phyloP scores from a whole-genome alignment of 2,797 vertebrate species.

The Apogon talboti region DNA sequence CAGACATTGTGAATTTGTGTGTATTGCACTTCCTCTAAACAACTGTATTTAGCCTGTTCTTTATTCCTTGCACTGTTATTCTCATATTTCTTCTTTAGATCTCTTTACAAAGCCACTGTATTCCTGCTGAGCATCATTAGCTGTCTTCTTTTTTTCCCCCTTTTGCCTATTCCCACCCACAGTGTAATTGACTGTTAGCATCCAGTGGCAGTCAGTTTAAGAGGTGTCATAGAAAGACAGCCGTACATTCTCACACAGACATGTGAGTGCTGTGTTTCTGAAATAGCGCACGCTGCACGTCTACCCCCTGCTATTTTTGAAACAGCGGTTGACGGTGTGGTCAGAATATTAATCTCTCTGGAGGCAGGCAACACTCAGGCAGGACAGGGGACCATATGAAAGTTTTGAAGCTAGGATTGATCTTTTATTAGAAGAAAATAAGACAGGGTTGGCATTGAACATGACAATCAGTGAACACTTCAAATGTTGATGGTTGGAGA shows the following conservation, averaged over 20 bases:
- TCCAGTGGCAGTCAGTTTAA: constrained; percentile 61
- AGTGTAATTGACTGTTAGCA: constrained; percentile 66
- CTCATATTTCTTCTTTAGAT: constrained; percentile 27
- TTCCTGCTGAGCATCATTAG: constrained; percentile 36
- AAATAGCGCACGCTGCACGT: constrained; percentile 62
- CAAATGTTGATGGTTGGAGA: constrained; percentile 34
- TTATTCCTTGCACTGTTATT: constrained; percentile 19
- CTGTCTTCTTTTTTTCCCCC: constrained; percentile 1
- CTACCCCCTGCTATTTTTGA: constrained; percentile 72
- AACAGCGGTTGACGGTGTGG: constrained; percentile 57
- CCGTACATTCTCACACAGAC: constrained; percentile 64
- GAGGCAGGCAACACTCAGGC: constrained; percentile 57
- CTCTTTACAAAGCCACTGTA: constrained; percentile 22
- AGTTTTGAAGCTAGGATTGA: constrained; percentile 51
- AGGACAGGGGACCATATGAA: constrained; percentile 68
- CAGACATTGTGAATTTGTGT: constrained; percentile 34
- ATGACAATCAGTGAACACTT: constrained; percentile 52
- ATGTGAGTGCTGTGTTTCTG: constrained; percentile 61
- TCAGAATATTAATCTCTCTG: constrained; percentile 68
- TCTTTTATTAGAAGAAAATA: constrained; percentile 68
- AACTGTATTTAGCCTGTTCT: constrained; percentile 18
- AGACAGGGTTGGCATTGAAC: constrained; percentile 55
- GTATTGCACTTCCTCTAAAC: constrained; percentile 30
- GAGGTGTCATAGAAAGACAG: constrained; percentile 62
- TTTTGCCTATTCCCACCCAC: constrained; percentile 42